Evolutionary conservation across 2,797 vertebrate genomes (phyloP).

Genomic region (Lagorchestes hirsutus): DNA sequence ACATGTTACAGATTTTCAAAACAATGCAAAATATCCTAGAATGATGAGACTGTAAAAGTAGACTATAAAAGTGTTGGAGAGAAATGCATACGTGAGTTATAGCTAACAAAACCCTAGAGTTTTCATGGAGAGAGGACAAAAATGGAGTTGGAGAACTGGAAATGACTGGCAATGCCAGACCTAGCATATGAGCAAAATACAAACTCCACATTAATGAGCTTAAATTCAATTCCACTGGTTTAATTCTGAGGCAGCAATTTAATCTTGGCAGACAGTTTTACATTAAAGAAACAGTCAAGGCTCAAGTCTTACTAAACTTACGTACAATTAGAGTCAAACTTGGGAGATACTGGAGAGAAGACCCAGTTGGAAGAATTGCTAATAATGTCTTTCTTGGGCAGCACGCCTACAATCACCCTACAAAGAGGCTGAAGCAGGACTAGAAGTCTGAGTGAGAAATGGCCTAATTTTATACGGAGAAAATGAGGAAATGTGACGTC

Average conservation of each 20-base stretch:
- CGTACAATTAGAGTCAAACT: slow-evolving; percentile 7
- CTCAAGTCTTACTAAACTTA: slow-evolving; percentile 44
- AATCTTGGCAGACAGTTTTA: slow-evolving; percentile 38
- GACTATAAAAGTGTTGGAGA: background rate
- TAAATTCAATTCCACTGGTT: slow-evolving; percentile 13
- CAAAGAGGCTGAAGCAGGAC: background rate
- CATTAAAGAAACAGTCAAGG: slow-evolving; percentile 25
- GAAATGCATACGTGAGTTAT: slow-evolving; percentile 6
- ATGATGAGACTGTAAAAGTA: background rate
- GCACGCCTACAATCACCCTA: background rate
- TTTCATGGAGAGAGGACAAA: background rate
- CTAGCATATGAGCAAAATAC: background rate
- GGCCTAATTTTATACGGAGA: background rate
- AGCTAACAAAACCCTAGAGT: background rate
- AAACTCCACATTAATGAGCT: slow-evolving; percentile 51
- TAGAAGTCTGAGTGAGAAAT: background rate
- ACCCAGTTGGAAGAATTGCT: background rate
- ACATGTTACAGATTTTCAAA: background rate
- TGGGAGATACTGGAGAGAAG: background rate
- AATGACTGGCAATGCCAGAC: background rate
- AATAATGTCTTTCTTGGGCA: background rate
- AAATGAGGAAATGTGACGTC: background rate
- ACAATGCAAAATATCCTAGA: background rate
- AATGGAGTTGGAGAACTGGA: background rate
- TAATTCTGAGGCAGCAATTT: slow-evolving; percentile 44